Evolutionary conservation across 92 coral and sea anemone species (phyloP).

Genomic region (Hydrozoanthus gracilis): DNA sequence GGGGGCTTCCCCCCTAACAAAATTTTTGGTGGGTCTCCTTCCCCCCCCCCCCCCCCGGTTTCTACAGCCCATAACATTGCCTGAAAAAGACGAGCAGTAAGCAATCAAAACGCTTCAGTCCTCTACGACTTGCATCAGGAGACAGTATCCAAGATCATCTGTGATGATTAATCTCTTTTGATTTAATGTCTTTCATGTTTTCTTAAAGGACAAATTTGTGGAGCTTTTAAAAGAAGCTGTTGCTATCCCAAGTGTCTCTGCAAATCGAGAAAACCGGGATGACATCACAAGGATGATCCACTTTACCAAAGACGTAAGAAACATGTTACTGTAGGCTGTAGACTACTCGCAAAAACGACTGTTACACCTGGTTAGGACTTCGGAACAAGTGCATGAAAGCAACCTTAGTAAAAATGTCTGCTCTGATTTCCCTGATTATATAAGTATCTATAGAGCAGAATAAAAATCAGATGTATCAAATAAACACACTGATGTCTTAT

Average conservation of each 20-base stretch:
- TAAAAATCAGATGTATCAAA: no score
- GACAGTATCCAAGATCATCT: background rate
- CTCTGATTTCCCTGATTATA: no score
- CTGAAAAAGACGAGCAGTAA: background rate
- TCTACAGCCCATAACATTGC: background rate
- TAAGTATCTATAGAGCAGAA: no score
- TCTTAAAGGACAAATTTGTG: slow-evolving; percentile 68
- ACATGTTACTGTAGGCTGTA: background rate
- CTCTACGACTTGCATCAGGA: background rate
- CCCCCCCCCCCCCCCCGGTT: background rate
- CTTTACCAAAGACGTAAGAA: slow-evolving; percentile 78
- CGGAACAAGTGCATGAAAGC: no score
- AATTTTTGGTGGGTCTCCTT: background rate
- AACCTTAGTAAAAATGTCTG: no score
- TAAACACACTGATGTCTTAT: no score
- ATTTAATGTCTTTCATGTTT: background rate
- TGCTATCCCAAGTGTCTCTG: slow-evolving; percentile 94
- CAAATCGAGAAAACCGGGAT: slow-evolving; percentile 71
- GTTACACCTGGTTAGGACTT: no score
- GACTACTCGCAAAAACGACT: no score
- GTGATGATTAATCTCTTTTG: background rate
- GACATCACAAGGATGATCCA: slow-evolving; percentile 80
- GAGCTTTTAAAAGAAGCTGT: slow-evolving; percentile 85
- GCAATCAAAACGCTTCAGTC: background rate
- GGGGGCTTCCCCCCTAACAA: background rate